A percentile compares a stretch with the other conserved stretches of the same genome.
phyloP scores from a whole-genome alignment of 2,113 vertebrate species.

The Perca flavescens region DNA sequence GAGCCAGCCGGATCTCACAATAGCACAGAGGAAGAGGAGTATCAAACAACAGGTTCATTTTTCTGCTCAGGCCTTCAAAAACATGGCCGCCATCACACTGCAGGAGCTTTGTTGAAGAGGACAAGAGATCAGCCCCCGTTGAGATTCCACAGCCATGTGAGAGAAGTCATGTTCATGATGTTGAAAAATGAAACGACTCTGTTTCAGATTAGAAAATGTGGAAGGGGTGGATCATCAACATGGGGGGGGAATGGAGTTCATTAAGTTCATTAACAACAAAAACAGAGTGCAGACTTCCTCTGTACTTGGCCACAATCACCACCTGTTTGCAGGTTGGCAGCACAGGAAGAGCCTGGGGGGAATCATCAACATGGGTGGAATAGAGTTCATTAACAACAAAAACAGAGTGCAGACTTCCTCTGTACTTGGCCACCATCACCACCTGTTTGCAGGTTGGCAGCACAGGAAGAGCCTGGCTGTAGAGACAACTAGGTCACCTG shows the following conservation, averaged over 20 bases:
- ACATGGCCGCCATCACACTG: slow-evolving; percentile 64
- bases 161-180: slow-evolving; percentile 36
- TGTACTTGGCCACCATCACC: not conserved
- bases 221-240: not conserved
- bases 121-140: slow-evolving; percentile 61
- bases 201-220: not conserved
- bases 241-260: slow-evolving; percentile 7
- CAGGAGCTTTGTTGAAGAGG: slow-evolving; percentile 68
- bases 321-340: slow-evolving; percentile 37
- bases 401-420: slow-evolving; percentile 20
- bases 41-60: slow-evolving; percentile 79
- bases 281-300: slow-evolving; percentile 20
- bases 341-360: slow-evolving; percentile 1
- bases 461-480: slow-evolving; percentile 14
- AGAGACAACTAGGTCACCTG: slow-evolving; percentile 70
- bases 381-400: slow-evolving; percentile 5
- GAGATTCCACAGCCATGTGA: slow-evolving; percentile 79
- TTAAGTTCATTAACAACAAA: slow-evolving; percentile 8
- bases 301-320: not conserved
- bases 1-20: slow-evolving; percentile 66
- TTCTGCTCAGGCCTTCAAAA: slow-evolving; percentile 58
- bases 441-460: slow-evolving; percentile 37
- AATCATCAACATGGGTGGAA: not conserved
- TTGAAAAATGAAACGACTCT: slow-evolving; percentile 8
- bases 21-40: slow-evolving; percentile 69